Evolutionary conservation across 2,888 invertebrate species (phyloP).

Genomic region (Lasioglossum zephyrum): DNA sequence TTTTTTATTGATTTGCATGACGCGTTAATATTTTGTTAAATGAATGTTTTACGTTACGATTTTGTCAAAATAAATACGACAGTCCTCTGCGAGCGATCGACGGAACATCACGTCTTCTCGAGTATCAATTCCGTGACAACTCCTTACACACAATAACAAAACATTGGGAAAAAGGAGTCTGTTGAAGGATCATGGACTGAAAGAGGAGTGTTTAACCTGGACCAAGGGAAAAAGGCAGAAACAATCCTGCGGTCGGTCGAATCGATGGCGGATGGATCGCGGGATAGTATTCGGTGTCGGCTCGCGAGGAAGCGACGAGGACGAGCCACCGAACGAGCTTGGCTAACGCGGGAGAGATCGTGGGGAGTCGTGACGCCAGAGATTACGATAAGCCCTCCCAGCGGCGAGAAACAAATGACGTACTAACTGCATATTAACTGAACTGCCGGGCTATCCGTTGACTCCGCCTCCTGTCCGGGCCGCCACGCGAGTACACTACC

Average conservation of each 20-base stretch:
- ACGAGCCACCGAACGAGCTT: slow-evolving; percentile 17
- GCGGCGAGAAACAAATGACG: slow-evolving; percentile 77
- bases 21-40: no score
- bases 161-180: not conserved
- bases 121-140: no score
- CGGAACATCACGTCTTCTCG: no score
- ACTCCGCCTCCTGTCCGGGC: slow-evolving; percentile 57
- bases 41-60: no score
- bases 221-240: not conserved
- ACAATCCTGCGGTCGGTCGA: not conserved
- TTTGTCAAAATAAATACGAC: no score
- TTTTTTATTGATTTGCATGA: no score
- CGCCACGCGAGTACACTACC: slow-evolving; percentile 40
- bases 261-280: not conserved
- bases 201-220: not conserved
- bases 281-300: not conserved
- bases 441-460: slow-evolving; percentile 64
- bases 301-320: not conserved
- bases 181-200: not conserved
- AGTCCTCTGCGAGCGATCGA: no score
- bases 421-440: slow-evolving; percentile 77
- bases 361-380: slow-evolving; percentile 57
- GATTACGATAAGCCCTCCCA: slow-evolving; percentile 75
- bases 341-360: slow-evolving; percentile 41
- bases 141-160: no score